These are phyloP conservation scores for Casuarius casuarius DNA, from an alignment of 2,113 vertebrate genomes.

Conservation along the genomic window DNA sequence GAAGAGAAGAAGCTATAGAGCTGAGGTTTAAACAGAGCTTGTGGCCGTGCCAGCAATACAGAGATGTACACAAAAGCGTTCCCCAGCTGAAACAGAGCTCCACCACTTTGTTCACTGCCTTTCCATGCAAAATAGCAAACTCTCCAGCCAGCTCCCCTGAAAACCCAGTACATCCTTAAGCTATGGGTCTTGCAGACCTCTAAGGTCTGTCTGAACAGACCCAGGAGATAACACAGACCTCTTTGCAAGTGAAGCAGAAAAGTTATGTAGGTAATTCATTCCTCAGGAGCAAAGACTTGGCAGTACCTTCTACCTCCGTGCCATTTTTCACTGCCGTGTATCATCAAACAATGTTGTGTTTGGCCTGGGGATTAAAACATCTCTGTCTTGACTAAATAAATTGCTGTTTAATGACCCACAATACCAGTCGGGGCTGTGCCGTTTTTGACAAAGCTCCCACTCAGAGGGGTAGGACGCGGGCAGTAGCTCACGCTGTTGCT, in stretches of 20 bases:
- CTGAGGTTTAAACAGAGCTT: neutral
- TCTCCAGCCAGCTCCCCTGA: neutral
- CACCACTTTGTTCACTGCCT: rapidly evolving
- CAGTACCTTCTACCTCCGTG: neutral
- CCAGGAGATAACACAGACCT: neutral
- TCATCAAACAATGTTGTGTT: rapidly evolving
- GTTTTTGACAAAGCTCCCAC: neutral
- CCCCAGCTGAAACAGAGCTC: neutral
- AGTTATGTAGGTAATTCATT: neutral
- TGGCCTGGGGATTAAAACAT: neutral
- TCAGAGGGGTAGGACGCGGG: neutral
- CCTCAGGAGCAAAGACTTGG: neutral
- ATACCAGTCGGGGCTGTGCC: neutral
- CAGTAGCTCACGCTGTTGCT: neutral
- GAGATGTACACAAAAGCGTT: neutral
- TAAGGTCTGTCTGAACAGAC: neutral
- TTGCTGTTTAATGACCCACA: neutral
- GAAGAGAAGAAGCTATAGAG: neutral
- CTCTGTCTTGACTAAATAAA: neutral
- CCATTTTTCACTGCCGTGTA: neutral
- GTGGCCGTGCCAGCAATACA: rapidly evolving
- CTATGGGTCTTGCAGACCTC: neutral
- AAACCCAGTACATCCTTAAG: neutral
- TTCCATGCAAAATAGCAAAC: neutral
- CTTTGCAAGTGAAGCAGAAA: neutral